Evolutionary conservation across 2,113 vertebrate genomes (phyloP).

Genomic region (Gorsachius goisagi): DNA sequence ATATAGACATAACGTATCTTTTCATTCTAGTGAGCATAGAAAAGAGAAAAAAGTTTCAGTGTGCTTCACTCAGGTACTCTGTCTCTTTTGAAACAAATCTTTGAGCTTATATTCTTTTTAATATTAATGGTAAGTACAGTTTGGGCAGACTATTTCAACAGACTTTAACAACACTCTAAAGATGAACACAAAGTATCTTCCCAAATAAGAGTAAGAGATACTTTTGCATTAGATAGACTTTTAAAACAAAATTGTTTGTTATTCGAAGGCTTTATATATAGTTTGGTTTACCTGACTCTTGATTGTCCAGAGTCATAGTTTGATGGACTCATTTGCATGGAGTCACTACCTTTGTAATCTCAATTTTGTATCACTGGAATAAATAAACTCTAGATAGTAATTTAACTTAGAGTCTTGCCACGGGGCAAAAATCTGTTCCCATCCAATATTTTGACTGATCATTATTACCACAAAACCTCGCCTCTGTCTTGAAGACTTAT

Average conservation of each 20-base stretch:
- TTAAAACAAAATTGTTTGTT: neutral
- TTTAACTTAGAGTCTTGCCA: slow-evolving; percentile 5
- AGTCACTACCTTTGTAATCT: neutral
- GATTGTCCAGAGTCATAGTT: neutral
- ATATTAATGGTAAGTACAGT: neutral
- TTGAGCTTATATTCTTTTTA: neutral
- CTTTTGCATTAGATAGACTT: neutral
- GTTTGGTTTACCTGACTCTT: neutral
- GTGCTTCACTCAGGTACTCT: neutral
- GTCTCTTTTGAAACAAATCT: neutral
- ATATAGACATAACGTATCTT: neutral
- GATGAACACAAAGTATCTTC: neutral
- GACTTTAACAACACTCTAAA: neutral
- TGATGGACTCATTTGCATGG: neutral
- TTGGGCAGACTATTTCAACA: neutral
- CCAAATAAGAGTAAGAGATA: neutral
- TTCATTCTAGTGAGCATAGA: neutral
- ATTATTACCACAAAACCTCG: slow-evolving; percentile 52
- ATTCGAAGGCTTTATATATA: slow-evolving; percentile 6
- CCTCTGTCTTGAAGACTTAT: slow-evolving; percentile 41
- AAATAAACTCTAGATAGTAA: slow-evolving; percentile 16
- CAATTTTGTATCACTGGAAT: slow-evolving; percentile 17
- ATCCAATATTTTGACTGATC: slow-evolving; percentile 34
- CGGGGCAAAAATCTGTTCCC: slow-evolving; percentile 32
- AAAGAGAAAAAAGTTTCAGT: slow-evolving; percentile 15